Evolutionary conservation across 1,140 invertebrate species (phyloP).

Genomic region (Leptoteleia sp.): DNA sequence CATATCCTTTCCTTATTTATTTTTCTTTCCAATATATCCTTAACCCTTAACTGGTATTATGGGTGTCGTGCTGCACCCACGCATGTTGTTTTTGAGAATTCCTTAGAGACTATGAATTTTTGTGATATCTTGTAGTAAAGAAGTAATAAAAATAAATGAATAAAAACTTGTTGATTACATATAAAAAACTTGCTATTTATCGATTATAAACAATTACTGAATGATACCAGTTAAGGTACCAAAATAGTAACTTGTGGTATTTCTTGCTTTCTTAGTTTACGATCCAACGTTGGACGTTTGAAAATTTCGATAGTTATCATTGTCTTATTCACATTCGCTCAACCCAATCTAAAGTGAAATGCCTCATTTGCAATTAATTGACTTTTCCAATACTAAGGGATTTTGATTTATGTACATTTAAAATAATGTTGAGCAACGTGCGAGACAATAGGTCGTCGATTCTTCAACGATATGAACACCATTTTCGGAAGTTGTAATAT

Average conservation of each 20-base stretch:
- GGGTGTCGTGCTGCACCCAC: too few species aligned
- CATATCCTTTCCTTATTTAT: too few species aligned
- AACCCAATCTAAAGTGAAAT: constrained; percentile 2
- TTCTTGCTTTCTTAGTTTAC: constrained; percentile 6
- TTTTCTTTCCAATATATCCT: too few species aligned
- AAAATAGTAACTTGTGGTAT: constrained; percentile 13
- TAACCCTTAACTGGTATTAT: too few species aligned
- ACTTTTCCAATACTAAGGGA: constrained; percentile 15
- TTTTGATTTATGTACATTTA: constrained; percentile 43
- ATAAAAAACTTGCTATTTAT: too few species aligned
- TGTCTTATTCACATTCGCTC: neutral
- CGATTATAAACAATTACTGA: too few species aligned
- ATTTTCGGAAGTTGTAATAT: constrained; percentile 27
- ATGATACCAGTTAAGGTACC: too few species aligned
- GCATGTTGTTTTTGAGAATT: too few species aligned
- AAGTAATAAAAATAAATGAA: too few species aligned
- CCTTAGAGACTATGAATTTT: too few species aligned
- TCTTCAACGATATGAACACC: neutral
- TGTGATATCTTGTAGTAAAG: too few species aligned
- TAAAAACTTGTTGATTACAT: too few species aligned
- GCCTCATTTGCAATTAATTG: constrained; percentile 27
- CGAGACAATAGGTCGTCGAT: constrained; percentile 32
- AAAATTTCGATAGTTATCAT: constrained; percentile 22
- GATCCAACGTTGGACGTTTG: constrained; percentile 31
- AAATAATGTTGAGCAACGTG: constrained; percentile 28